These are phyloP conservation scores for Caenorhabditis sp. DNA, from an alignment of 2,888 invertebrate genomes.

Conservation along the genomic window DNA sequence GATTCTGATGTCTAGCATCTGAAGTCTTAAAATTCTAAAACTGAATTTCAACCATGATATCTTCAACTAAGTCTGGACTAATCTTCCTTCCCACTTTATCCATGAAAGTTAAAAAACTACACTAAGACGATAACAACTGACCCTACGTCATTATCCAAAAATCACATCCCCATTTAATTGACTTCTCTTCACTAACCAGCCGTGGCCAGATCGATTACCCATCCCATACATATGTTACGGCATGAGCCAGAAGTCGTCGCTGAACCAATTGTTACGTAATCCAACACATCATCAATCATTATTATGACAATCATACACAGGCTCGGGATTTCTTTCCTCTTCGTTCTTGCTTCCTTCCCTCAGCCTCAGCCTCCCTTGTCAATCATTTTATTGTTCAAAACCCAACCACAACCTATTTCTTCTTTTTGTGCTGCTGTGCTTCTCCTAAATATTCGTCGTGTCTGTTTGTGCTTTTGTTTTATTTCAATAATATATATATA, in stretches of 20 bases:
- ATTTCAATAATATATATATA: neutral
- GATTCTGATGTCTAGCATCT: too few relatives aligned
- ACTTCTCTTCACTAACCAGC: neutral
- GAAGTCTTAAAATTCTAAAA: too few relatives aligned
- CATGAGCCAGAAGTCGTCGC: neutral
- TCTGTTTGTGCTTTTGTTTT: neutral
- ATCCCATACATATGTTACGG: neutral
- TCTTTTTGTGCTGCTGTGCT: neutral
- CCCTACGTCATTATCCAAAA: too few relatives aligned
- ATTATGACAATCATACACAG: neutral
- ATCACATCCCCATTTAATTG: too few relatives aligned
- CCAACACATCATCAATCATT: conserved; percentile 1
- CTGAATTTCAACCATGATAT: too few relatives aligned
- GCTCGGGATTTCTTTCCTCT: neutral
- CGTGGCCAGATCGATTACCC: neutral
- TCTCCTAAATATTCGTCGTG: neutral
- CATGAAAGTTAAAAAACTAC: too few relatives aligned
- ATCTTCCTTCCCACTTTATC: too few relatives aligned
- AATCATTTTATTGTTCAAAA: conserved; percentile 1
- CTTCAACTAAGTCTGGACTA: too few relatives aligned
- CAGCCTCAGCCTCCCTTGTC: neutral
- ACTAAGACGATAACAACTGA: too few relatives aligned
- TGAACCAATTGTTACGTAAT: neutral
- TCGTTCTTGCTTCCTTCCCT: neutral
- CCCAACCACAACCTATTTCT: neutral